Evolutionary conservation across 2,888 invertebrate species (phyloP).

Genomic region (Volucella inflata): DNA sequence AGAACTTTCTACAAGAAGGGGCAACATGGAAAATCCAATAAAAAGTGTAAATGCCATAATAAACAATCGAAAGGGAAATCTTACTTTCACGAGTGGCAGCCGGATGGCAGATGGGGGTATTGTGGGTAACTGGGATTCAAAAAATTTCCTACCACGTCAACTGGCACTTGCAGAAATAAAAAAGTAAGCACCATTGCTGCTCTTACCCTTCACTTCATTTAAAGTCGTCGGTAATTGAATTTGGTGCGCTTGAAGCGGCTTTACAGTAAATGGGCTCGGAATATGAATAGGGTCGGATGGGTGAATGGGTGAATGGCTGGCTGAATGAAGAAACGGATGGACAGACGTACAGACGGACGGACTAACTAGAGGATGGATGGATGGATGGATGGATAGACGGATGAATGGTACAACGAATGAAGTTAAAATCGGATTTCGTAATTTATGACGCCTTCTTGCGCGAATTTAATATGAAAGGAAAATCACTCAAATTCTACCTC

Average conservation of each 20-base stretch:
- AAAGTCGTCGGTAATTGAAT: slow-evolving; percentile 64
- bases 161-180: background rate
- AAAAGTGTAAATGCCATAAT: slow-evolving; percentile 65
- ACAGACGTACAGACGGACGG: background rate
- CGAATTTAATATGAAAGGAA: slow-evolving; percentile 54
- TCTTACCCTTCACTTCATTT: slow-evolving; percentile 15
- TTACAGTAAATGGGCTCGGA: slow-evolving; percentile 2
- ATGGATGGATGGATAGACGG: slow-evolving; percentile 1
- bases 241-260: slow-evolving; percentile 56
- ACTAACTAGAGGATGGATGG: slow-evolving; percentile 14
- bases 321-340: background rate
- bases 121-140: too few species aligned
- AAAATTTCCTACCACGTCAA: slow-evolving; percentile 38
- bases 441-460: slow-evolving; percentile 64
- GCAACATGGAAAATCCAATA: slow-evolving; percentile 48
- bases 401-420: slow-evolving; percentile 51
- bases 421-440: slow-evolving; percentile 71
- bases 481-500: slow-evolving; percentile 44
- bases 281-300: too few species aligned
- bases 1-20: slow-evolving; percentile 21
- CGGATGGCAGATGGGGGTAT: too few species aligned
- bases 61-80: slow-evolving; percentile 67
- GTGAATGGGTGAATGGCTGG: background rate
- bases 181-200: background rate
- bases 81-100: slow-evolving; percentile 36